Percentiles rank a stretch among this genome's conserved stretches.
Conservation (phyloP, 2,797 vertebrate species). For the Morus bassanus region DNA sequence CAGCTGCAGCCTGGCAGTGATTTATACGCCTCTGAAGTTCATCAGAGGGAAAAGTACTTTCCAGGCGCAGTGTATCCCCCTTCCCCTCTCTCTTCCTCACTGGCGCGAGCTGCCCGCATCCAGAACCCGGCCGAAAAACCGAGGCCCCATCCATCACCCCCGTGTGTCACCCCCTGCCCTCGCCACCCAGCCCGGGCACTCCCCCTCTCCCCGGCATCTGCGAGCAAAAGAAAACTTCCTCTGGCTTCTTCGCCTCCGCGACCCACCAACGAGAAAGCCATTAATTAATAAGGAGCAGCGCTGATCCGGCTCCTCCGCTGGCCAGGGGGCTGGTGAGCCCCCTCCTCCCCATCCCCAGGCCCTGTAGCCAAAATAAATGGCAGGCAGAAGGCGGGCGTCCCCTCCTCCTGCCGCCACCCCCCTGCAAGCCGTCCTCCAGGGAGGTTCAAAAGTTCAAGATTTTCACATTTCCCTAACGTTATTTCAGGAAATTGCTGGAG, state of each 20-base stretch:
- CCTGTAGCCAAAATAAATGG: conserved; percentile 49
- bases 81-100: background rate
- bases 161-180: background rate
- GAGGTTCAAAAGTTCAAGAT: conserved; percentile 41
- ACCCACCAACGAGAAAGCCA: conserved; percentile 30
- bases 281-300: conserved; percentile 47
- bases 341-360: background rate
- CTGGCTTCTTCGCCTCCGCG: background rate
- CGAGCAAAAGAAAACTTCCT: conserved; percentile 56
- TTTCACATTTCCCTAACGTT: conserved; percentile 26
- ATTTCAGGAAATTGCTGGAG: conserved; percentile 30
- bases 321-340: background rate
- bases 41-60: conserved; percentile 55
- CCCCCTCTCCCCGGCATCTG: conserved; percentile 29
- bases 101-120: background rate
- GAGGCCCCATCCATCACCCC: conserved; percentile 28
- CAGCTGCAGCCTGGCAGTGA: conserved; percentile 65
- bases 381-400: conserved; percentile 8
- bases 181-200: conserved; percentile 7
- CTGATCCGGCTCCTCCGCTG: background rate
- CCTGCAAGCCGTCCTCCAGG: background rate
- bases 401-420: background rate
- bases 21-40: conserved; percentile 62
- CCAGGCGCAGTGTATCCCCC: background rate
- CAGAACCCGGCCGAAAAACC: background rate